A percentile compares a stretch with the other conserved stretches of the same genome.
phyloP scores from a whole-genome alignment of 2,797 vertebrate species.

The Strix occidentalis region DNA sequence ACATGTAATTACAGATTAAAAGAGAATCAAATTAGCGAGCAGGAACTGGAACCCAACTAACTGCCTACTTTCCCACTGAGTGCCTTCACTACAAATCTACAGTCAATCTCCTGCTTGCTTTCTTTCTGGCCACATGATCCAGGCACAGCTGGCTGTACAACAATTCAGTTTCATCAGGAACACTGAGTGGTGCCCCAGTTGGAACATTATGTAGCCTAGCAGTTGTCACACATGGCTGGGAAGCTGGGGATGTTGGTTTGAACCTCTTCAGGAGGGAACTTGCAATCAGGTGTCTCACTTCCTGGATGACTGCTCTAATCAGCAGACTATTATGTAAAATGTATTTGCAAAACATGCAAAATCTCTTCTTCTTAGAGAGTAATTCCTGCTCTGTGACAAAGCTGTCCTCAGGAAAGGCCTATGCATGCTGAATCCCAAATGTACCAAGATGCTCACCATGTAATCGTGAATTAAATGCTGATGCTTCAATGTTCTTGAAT shows the following conservation, averaged over 20 bases:
- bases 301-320: constrained; percentile 6
- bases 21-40: background rate
- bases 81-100: background rate
- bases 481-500: background rate
- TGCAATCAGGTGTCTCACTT: background rate
- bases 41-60: background rate
- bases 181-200: background rate
- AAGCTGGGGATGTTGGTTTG: background rate
- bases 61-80: background rate
- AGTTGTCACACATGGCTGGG: background rate
- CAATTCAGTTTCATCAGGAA: background rate
- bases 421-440: background rate
- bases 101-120: background rate
- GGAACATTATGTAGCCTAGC: background rate
- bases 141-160: background rate
- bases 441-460: background rate
- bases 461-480: background rate
- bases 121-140: background rate
- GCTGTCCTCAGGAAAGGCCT: constrained; percentile 22
- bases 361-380: background rate
- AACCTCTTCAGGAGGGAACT: background rate
- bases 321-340: constrained; percentile 37
- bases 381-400: constrained; percentile 38
- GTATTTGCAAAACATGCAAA: constrained; percentile 58
- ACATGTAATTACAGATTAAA: background rate